Conservation (phyloP, 2,888 invertebrate species). For the Drosophila antonietae region DNA sequence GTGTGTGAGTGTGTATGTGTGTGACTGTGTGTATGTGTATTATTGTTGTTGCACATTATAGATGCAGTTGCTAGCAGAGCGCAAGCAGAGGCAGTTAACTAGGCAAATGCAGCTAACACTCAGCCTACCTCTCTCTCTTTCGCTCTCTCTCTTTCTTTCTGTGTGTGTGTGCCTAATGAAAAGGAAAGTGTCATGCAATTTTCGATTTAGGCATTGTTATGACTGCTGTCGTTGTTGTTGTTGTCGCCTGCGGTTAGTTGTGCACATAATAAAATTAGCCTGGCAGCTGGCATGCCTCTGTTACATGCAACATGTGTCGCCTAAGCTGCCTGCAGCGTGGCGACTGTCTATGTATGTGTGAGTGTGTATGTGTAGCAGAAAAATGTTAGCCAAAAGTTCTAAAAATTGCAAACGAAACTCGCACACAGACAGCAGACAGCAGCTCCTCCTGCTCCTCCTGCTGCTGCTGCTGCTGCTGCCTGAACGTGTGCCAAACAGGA, state of each 20-base stretch:
- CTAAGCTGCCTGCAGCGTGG: constrained; percentile 28
- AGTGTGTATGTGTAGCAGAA: not conserved
- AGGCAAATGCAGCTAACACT: constrained; percentile 26
- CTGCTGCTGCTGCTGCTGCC: constrained; percentile 4
- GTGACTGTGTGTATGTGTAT: constrained; percentile 23
- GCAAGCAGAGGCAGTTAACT: constrained; percentile 28
- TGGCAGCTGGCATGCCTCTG: constrained; percentile 22
- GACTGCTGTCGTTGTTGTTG: constrained; percentile 22
- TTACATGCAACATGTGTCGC: constrained; percentile 59
- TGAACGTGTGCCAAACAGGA: not conserved
- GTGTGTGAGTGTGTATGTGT: constrained; percentile 21
- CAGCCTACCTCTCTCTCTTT: not conserved
- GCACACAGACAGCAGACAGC: not conserved
- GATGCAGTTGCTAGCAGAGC: constrained; percentile 40
- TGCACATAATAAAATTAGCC: constrained; percentile 72
- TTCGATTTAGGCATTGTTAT: constrained; percentile 69
- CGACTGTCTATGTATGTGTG: not conserved
- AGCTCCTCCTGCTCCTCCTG: not conserved
- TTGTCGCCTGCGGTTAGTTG: constrained; percentile 58
- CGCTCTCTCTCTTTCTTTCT: not conserved
- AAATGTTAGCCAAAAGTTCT: constrained; percentile 33
- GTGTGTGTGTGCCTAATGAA: constrained; percentile 42
- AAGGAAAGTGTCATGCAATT: constrained; percentile 72
- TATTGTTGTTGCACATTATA: constrained; percentile 25
- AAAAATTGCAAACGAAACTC: constrained; percentile 16